Evolutionary conservation across 2,113 vertebrate species (phyloP).

Genomic region (Eurystomus gularis): DNA sequence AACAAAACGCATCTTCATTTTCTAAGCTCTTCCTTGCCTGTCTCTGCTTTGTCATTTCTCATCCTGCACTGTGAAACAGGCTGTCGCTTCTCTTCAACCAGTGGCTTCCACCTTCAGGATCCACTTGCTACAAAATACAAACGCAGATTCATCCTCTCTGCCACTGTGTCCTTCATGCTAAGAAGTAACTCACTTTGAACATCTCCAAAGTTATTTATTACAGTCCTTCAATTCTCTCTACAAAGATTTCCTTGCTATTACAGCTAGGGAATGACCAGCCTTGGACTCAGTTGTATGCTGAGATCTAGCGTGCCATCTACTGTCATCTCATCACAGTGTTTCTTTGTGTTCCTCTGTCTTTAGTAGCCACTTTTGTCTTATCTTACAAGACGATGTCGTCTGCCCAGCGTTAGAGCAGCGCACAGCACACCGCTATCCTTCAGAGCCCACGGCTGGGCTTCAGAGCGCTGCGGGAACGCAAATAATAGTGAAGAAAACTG

Average conservation of each 20-base stretch:
- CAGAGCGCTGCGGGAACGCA: background rate
- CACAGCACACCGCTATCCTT: background rate
- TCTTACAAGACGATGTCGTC: rapidly evolving
- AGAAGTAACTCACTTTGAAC: background rate
- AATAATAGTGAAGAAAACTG: background rate
- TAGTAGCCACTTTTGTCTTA: background rate
- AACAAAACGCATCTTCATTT: slow-evolving; percentile 20
- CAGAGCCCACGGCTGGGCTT: background rate
- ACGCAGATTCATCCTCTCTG: background rate
- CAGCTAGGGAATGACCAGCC: background rate
- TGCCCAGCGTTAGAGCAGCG: rapidly evolving
- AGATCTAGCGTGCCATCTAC: background rate
- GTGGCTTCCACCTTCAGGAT: background rate
- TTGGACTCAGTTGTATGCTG: too few species aligned
- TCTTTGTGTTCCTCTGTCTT: background rate
- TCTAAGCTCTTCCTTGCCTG: background rate
- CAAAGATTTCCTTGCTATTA: background rate
- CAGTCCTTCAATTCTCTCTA: background rate
- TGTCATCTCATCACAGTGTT: background rate
- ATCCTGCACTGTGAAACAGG: background rate
- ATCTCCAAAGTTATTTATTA: background rate
- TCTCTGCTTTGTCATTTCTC: background rate
- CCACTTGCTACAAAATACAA: background rate
- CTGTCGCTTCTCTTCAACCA: background rate
- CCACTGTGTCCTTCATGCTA: background rate